phyloP scores from a whole-genome alignment of 2,888 invertebrate genomes.

The Phaonia tiefii region DNA sequence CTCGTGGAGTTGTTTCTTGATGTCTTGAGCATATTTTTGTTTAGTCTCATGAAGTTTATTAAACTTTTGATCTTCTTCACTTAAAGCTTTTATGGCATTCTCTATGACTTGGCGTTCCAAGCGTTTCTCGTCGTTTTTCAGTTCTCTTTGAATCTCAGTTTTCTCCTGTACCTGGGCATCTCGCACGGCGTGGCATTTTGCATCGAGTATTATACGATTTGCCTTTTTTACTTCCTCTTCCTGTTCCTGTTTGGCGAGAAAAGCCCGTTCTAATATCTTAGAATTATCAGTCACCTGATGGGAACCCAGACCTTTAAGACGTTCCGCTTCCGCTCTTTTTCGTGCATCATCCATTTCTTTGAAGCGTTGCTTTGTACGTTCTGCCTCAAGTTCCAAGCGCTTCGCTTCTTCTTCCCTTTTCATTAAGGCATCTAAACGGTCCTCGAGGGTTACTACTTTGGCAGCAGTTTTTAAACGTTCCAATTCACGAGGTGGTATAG shows the following conservation, averaged over 20 bases:
- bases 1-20: slow-evolving; percentile 77
- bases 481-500: slow-evolving; percentile 82
- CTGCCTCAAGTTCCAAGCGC: slow-evolving; percentile 83
- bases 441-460: slow-evolving; percentile 81
- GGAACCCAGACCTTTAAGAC: slow-evolving; percentile 77
- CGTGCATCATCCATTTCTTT: slow-evolving; percentile 80
- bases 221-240: slow-evolving; percentile 86
- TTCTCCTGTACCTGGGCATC: slow-evolving; percentile 90
- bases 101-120: slow-evolving; percentile 78
- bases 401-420: slow-evolving; percentile 80
- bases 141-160: slow-evolving; percentile 74
- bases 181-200: slow-evolving; percentile 91
- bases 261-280: slow-evolving; percentile 82
- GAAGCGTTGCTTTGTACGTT: slow-evolving; percentile 82
- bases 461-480: slow-evolving; percentile 83
- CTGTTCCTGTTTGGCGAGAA: slow-evolving; percentile 79
- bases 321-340: slow-evolving; percentile 61
- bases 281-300: slow-evolving; percentile 80
- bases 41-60: slow-evolving; percentile 72
- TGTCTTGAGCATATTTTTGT: slow-evolving; percentile 77
- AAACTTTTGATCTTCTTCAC: slow-evolving; percentile 75
- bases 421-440: slow-evolving; percentile 80
- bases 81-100: slow-evolving; percentile 74
- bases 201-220: slow-evolving; percentile 89
- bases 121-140: slow-evolving; percentile 77